Evolutionary conservation across 2,797 vertebrate genomes (phyloP).

Genomic region (Notolabrus celidotus): DNA sequence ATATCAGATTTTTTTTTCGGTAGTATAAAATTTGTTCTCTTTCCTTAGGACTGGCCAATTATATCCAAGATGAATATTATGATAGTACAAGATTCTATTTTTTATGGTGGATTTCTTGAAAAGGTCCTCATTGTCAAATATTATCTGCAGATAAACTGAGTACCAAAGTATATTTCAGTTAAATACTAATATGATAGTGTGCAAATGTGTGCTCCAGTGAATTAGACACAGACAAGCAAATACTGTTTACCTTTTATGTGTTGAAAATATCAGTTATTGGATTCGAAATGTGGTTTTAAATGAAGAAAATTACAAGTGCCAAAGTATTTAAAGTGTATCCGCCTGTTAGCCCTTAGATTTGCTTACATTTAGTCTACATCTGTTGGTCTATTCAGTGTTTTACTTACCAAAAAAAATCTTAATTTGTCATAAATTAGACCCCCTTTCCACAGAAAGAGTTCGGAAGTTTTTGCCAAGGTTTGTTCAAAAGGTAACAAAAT

Average conservation of each 20-base stretch:
- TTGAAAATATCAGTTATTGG: neutral
- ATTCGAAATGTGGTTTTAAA: neutral
- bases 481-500: neutral
- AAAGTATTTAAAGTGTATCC: constrained; percentile 22
- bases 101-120: constrained; percentile 76
- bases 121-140: constrained; percentile 68
- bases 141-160: constrained; percentile 73
- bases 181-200: constrained; percentile 60
- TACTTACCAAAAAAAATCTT: constrained; percentile 2
- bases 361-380: constrained; percentile 4
- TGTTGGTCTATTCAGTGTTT: constrained; percentile 19
- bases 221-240: constrained; percentile 67
- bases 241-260: neutral
- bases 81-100: constrained; percentile 77
- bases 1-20: constrained; percentile 71
- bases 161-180: constrained; percentile 86
- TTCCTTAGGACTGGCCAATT: constrained; percentile 76
- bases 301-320: constrained; percentile 20
- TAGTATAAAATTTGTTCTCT: constrained; percentile 69
- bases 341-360: constrained; percentile 7
- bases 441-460: neutral
- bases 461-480: neutral
- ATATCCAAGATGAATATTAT: constrained; percentile 73
- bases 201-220: constrained; percentile 75
- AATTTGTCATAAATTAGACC: neutral